phyloP scores from a whole-genome alignment of 2,113 vertebrate genomes.

The Chloropsis cyanopogon region DNA sequence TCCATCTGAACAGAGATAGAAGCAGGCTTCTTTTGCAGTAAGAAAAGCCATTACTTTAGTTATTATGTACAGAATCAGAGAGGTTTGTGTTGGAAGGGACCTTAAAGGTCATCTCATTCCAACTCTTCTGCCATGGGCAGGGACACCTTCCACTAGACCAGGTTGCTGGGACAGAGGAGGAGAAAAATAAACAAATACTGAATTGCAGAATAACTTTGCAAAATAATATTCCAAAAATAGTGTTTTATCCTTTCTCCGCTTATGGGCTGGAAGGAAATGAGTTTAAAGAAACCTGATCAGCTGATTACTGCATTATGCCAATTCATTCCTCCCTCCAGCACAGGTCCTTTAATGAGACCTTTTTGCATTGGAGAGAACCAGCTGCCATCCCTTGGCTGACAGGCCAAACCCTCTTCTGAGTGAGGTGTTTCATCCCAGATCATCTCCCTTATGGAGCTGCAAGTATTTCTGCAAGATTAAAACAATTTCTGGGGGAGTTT shows the following conservation, averaged over 20 bases:
- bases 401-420: background rate
- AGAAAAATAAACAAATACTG: background rate
- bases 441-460: background rate
- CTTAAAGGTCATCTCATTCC: background rate
- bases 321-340: background rate
- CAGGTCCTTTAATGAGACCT: background rate
- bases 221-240: background rate
- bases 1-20: background rate
- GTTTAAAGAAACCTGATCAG: background rate
- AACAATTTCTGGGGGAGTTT: background rate
- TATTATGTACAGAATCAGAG: background rate
- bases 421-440: background rate
- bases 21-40: background rate
- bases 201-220: background rate
- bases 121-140: background rate
- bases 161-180: background rate
- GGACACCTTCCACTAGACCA: background rate
- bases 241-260: background rate
- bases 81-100: background rate
- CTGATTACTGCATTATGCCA: background rate
- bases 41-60: background rate
- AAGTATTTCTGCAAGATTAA: background rate
- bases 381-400: background rate
- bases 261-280: background rate
- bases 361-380: background rate